These are phyloP conservation scores for Hedychridium roseum DNA, from an alignment of 2,888 invertebrate species.

Conservation along the genomic window DNA sequence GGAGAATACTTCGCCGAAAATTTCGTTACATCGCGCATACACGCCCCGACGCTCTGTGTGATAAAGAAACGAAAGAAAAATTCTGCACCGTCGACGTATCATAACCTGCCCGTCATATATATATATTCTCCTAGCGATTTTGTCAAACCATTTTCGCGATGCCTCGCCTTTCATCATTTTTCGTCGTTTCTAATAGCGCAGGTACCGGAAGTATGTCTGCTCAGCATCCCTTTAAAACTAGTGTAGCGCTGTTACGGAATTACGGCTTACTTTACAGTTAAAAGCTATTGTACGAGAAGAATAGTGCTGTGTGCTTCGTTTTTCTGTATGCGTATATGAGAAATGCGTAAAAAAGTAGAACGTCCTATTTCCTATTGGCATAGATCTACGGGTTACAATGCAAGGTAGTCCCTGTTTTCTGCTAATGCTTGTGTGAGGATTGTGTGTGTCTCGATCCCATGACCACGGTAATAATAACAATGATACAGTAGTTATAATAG, in stretches of 20 bases:
- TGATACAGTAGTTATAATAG: not conserved
- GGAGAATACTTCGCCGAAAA: too few relatives aligned
- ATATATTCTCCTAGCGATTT: too few relatives aligned
- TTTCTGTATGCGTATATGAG: not conserved
- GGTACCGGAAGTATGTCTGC: slow-evolving; percentile 39
- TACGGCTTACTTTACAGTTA: slow-evolving; percentile 47
- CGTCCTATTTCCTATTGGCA: slow-evolving; percentile 1
- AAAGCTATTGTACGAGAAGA: slow-evolving; percentile 50
- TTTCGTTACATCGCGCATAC: too few relatives aligned
- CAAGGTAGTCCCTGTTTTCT: too few relatives aligned
- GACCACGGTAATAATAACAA: not conserved
- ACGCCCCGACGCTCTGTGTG: too few relatives aligned
- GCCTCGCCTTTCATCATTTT: too few relatives aligned
- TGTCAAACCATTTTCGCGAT: too few relatives aligned
- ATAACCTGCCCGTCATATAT: too few relatives aligned
- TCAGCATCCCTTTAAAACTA: slow-evolving; percentile 26
- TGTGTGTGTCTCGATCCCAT: slow-evolving; percentile 23
- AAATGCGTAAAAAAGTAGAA: too few relatives aligned
- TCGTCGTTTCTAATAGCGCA: slow-evolving; percentile 31
- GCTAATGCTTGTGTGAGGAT: too few relatives aligned
- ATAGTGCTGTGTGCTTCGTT: slow-evolving; percentile 17
- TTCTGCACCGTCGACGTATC: too few relatives aligned
- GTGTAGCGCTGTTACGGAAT: slow-evolving; percentile 32
- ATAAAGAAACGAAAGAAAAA: too few relatives aligned
- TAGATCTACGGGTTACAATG: slow-evolving; percentile 18